A percentile compares a stretch with the other conserved stretches of the same genome.
Evolutionary conservation across 2,888 invertebrate species (phyloP).

Genomic region (Abrostola triplasia): DNA sequence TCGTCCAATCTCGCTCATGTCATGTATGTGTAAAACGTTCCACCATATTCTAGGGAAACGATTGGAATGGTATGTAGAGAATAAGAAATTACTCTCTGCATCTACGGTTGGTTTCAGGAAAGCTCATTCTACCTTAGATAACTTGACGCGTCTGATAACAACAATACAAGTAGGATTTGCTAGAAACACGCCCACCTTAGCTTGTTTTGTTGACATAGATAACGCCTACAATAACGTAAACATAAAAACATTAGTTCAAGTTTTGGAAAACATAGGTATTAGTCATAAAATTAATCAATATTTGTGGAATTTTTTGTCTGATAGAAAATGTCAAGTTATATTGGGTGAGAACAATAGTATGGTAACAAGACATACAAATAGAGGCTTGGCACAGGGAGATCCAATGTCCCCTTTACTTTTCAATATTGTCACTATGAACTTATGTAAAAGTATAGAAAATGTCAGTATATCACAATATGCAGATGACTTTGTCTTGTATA

Average conservation of each 20-base stretch:
- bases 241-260: neutral
- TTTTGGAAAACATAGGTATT: neutral
- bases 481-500: neutral
- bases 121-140: neutral
- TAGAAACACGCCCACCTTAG: neutral
- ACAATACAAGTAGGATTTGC: neutral
- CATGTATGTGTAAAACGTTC: conserved; percentile 14
- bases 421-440: too few species aligned
- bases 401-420: too few species aligned
- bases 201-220: too few species aligned
- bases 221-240: neutral
- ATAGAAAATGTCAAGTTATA: neutral
- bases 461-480: neutral
- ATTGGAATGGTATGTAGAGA: conserved; percentile 3
- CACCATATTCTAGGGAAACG: conserved; percentile 1
- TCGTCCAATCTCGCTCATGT: conserved; percentile 17
- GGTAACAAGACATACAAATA: neutral
- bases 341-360: neutral
- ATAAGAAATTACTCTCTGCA: neutral
- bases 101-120: conserved; percentile 1
- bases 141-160: neutral
- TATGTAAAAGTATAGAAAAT: too few species aligned
- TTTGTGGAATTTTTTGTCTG: neutral
- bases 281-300: neutral
- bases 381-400: too few species aligned